These are phyloP conservation scores for Peromyscus aztecus DNA, from an alignment of 2,797 vertebrate species.

Conservation along the genomic window DNA sequence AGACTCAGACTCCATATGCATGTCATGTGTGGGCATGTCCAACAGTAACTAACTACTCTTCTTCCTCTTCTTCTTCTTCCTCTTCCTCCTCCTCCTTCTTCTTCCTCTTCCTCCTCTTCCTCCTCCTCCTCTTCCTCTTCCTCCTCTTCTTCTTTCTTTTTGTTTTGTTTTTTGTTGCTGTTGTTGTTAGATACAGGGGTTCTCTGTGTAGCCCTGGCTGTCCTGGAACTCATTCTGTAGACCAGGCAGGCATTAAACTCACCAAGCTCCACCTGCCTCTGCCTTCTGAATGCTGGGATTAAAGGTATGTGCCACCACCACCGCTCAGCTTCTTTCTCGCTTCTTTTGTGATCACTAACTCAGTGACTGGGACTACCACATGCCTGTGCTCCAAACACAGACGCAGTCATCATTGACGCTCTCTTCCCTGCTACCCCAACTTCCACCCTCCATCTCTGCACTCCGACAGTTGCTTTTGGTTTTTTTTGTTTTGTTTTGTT, in stretches of 20 bases:
- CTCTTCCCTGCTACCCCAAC: too few relatives aligned
- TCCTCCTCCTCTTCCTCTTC: not conserved
- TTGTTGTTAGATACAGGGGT: not conserved
- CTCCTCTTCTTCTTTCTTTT: not conserved
- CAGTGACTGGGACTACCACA: not conserved
- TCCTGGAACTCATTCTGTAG: not conserved
- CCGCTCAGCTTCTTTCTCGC: not conserved
- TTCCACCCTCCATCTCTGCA: not conserved
- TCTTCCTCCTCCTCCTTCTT: too few relatives aligned
- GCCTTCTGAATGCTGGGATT: not conserved
- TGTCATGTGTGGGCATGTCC: not conserved
- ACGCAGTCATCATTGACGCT: not conserved
- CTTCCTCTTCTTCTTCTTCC: rapidly evolving
- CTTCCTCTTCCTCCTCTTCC: not conserved
- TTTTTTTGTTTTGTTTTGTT: not conserved
- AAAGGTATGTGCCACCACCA: not conserved
- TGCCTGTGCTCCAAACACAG: not conserved
- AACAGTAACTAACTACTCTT: not conserved
- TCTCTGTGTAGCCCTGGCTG: not conserved
- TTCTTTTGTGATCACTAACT: not conserved
- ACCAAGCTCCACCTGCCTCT: not conserved
- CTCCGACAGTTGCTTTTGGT: not conserved
- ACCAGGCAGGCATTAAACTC: not conserved
- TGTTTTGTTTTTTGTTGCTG: not conserved
- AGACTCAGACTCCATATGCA: not conserved